phyloP scores from a whole-genome alignment of 2,888 invertebrate species.

The Drosophila nr. perissopoda region DNA sequence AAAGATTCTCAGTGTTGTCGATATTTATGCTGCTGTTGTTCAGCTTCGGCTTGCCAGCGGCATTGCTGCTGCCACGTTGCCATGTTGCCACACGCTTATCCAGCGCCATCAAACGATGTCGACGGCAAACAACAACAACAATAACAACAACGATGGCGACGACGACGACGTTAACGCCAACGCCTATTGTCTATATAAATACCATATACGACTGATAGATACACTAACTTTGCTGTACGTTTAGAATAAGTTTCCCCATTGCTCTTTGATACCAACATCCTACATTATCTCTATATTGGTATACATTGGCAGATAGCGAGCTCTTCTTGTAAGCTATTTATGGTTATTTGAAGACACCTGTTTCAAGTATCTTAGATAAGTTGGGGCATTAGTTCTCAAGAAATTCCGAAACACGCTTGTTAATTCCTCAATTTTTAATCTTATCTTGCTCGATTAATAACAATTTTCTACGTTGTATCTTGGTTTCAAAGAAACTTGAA shows the following conservation, averaged over 20 bases:
- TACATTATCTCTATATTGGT: background rate
- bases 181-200: constrained; percentile 22
- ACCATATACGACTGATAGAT: constrained; percentile 15
- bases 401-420: background rate
- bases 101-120: constrained; percentile 74
- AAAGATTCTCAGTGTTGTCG: constrained; percentile 42
- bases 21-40: constrained; percentile 27
- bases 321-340: background rate
- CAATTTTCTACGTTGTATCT: background rate
- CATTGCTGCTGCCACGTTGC: constrained; percentile 52
- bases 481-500: background rate
- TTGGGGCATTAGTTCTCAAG: background rate
- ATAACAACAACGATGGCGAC: constrained; percentile 46
- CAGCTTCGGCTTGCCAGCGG: constrained; percentile 72
- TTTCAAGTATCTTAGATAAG: background rate
- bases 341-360: background rate
- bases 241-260: background rate
- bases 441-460: background rate
- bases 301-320: background rate
- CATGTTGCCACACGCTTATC: constrained; percentile 73
- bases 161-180: constrained; percentile 37
- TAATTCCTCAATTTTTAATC: background rate
- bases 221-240: background rate
- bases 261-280: background rate
- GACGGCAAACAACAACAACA: constrained; percentile 60